Percentiles rank a stretch among this genome's conserved stretches.
Evolutionary conservation across 53 echinoderm and acorn worm genomes (phyloP).

Genomic region (Holothuria leucospilota): DNA sequence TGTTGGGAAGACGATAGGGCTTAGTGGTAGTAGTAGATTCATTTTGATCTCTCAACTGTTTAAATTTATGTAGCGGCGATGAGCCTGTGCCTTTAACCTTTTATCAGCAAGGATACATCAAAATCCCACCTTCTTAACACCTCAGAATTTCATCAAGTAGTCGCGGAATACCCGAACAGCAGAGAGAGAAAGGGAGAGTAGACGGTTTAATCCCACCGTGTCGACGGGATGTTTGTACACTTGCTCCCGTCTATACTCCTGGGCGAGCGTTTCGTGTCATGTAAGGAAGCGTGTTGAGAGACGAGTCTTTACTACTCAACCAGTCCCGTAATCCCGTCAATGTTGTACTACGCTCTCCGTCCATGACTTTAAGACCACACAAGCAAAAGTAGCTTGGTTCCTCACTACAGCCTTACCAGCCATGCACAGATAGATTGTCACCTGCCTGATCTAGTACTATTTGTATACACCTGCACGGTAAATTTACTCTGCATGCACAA

Average conservation of each 20-base stretch:
- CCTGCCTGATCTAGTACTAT: no score
- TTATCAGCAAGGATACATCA: conserved; percentile 15
- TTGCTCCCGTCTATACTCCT: conserved; percentile 7
- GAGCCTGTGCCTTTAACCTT: background rate
- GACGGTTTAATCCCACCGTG: conserved; percentile 22
- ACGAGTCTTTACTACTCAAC: conserved; percentile 27
- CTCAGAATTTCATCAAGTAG: conserved; percentile 10
- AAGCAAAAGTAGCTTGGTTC: conserved; percentile 16
- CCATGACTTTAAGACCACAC: conserved; percentile 4
- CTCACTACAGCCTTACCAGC: background rate
- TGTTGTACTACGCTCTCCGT: background rate
- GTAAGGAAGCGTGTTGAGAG: conserved; percentile 22
- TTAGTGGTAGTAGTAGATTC: no score
- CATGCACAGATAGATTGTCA: no score
- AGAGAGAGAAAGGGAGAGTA: background rate
- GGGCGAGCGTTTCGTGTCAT: conserved; percentile 35
- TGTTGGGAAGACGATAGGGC: no score
- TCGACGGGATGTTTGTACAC: conserved; percentile 40
- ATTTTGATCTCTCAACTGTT: no score
- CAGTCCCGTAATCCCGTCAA: conserved; percentile 6
- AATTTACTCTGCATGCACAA: no score
- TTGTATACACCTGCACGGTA: no score
- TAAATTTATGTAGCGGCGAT: no score
- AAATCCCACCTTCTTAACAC: conserved; percentile 25
- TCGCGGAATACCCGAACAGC: no score